A percentile compares a stretch with the other conserved stretches of the same genome.
Conservation (phyloP, 2,888 invertebrate genomes). For the Eledona agricola region DNA sequence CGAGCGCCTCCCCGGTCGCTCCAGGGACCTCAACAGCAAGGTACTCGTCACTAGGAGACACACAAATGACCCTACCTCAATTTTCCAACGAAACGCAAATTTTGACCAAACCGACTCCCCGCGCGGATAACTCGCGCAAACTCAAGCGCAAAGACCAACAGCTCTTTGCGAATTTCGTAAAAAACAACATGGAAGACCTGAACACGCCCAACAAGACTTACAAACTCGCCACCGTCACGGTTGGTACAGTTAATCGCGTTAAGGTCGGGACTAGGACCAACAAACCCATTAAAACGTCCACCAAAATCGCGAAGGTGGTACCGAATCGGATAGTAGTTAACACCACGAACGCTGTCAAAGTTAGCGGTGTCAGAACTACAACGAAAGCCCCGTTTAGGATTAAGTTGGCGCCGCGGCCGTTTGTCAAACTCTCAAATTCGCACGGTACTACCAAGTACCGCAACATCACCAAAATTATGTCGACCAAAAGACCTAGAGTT, state of each 20-base stretch:
- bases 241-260: constrained; percentile 10
- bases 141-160: constrained; percentile 16
- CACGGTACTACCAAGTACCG: constrained; percentile 8
- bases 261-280: constrained; percentile 5
- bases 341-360: constrained; percentile 8
- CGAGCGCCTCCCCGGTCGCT: constrained; percentile 47
- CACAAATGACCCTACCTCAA: constrained; percentile 37
- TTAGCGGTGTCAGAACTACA: constrained; percentile 3
- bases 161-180: constrained; percentile 24
- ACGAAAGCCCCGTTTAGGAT: constrained; percentile 27
- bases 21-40: constrained; percentile 55
- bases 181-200: constrained; percentile 33
- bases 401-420: constrained; percentile 13
- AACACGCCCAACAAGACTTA: constrained; percentile 36
- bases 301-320: constrained; percentile 2
- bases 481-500: constrained; percentile 39
- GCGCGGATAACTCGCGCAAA: constrained; percentile 11
- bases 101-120: constrained; percentile 8
- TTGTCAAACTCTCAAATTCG: background rate
- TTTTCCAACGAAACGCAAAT: constrained; percentile 33
- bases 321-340: constrained; percentile 11
- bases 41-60: constrained; percentile 52
- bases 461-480: constrained; percentile 2
- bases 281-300: constrained; percentile 5
- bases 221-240: no score